Evolutionary conservation across 2,888 invertebrate species (phyloP), one percentile per base, ranked within the genome.

Genomic region (Mythimna albipuncta): DNA sequence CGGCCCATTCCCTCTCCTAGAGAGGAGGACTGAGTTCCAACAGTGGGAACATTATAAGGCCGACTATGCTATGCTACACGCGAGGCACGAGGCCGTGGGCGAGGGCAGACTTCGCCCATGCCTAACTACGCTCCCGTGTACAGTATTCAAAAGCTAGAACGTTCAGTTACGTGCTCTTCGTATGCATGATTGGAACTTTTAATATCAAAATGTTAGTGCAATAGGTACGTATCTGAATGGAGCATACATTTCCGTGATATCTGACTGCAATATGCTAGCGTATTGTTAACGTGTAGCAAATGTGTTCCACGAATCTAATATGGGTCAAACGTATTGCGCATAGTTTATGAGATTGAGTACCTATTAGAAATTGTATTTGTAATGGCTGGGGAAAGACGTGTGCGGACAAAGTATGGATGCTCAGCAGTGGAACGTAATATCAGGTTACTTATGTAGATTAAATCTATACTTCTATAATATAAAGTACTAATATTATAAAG

Each of bases 151-250:
- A 63, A 62, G 11, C 55, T 13, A n/a, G 9, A 63, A 50, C 26
- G 44, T 47, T 66, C 11, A 10, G 52, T 6, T 32, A 57, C 72
- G 41, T 41, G 52, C 13, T 54, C 59, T 16, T 2, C 62, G 19
- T n/a, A 69, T 59, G 80, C 72, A 59, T 52, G 81, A 81, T 57
- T 77, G 72, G 21, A 66, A 61, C n/a, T 81, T 76, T 77, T 79
- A 72, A 79, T 79, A 77, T 59, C 63, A 47, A 32, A 9, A 47
- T 64, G 59, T 77, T 73, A 73, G 38, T 54, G 57, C 41, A 50
- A 55, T 19, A 55, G 21, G 6, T 44, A 64, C 32, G 69, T 16
- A 16, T 44, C 44, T 13, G 6, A 63, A 52, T 26, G 59, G 21
- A 55, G 47, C 55, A 47, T 64, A 54, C 41, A 67, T 32, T 67